phyloP scores from a whole-genome alignment of 2,888 invertebrate genomes.

The Fissipunctia ypsillon region DNA sequence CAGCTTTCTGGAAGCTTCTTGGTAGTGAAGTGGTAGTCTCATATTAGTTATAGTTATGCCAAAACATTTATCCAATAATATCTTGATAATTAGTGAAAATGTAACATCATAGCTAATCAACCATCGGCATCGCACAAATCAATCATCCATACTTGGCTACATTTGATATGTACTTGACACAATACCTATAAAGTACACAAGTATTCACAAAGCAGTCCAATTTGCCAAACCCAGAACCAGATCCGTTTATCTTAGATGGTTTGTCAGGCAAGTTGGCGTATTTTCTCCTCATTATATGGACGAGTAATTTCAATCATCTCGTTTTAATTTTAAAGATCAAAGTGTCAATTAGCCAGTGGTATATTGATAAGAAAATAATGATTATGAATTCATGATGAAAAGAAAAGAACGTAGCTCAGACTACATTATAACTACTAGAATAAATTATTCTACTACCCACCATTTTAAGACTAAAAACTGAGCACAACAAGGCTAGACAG shows the following conservation, averaged over 20 bases:
- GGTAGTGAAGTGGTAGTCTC: not conserved
- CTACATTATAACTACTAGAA: not conserved
- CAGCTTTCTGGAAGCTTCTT: conserved; percentile 17
- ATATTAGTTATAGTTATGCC: not conserved
- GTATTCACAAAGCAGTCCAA: conserved; percentile 18
- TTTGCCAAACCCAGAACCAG: conserved; percentile 41
- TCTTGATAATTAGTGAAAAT: not conserved
- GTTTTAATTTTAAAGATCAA: conserved; percentile 55
- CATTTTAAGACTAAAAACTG: conserved; percentile 1
- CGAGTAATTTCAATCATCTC: conserved; percentile 26
- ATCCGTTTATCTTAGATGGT: conserved; percentile 29
- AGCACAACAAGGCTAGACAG: not conserved
- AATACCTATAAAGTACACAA: conserved; percentile 3
- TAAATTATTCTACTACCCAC: not conserved
- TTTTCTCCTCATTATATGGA: conserved; percentile 42
- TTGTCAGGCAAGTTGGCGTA: conserved; percentile 23
- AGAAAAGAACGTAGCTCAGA: conserved; percentile 4
- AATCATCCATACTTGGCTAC: not conserved
- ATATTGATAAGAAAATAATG: conserved; percentile 37
- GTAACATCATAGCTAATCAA: not conserved
- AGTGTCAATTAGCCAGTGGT: conserved; percentile 48
- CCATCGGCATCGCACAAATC: not conserved
- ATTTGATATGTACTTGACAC: conserved; percentile 1
- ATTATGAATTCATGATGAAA: conserved; percentile 22
- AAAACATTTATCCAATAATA: not conserved